Base-by-base conservation (phyloP, 2,113 vertebrate species). In the Chinchilla lanigera region DNA sequence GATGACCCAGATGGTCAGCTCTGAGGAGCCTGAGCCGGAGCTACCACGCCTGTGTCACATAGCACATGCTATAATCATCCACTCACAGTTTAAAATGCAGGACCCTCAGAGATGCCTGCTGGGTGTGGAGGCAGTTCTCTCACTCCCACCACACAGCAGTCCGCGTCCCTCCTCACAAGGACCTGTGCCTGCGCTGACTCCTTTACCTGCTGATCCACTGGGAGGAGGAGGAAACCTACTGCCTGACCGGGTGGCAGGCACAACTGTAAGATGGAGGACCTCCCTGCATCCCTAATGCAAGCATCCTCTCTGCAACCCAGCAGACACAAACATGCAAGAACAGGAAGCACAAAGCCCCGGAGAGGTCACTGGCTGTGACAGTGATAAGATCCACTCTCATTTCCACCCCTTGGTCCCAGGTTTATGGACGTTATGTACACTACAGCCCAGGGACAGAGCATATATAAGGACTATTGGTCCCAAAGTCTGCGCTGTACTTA, bases 361-460 rank as follows among this genome's bases (percentile, higher is more conserved):
- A 7, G 56, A 6, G 16, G n/a, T 52, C 92, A 12, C 24, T 35
- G 67, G 86, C 35, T 17, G 5, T 13, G 41, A 38, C 5, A 13
- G 16, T 5, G 26, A 69, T 52, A n/a, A 86, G 71, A 47, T 1
- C 44, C 9, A 3, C 75, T 81, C 81, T 10, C 19, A 1, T 3
- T 28, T 58, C 33, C 33, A 35, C 5, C 47, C 60, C 52, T 52
- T n/a, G 81, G 24, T 82, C 50, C 89, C 65, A 75, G 63, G 38
- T 1, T 17, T 35, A 6, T 3, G 11, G 12, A 38, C 0, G 0
- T 7, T 44, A 5, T 1, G 0, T 73, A 26, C 7, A 33, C 7
- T 28, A 47, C 83, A 63, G 65, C 38, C 33, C 50, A n/a, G 2
- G 38, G 17, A 30, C 14, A 26, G 9, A 0, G 26, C 19, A 8